Evolutionary conservation across 1,140 invertebrate species (phyloP), one percentile per base, ranked within the genome.

Genomic region (Trachymyrmex cornetzi): DNA sequence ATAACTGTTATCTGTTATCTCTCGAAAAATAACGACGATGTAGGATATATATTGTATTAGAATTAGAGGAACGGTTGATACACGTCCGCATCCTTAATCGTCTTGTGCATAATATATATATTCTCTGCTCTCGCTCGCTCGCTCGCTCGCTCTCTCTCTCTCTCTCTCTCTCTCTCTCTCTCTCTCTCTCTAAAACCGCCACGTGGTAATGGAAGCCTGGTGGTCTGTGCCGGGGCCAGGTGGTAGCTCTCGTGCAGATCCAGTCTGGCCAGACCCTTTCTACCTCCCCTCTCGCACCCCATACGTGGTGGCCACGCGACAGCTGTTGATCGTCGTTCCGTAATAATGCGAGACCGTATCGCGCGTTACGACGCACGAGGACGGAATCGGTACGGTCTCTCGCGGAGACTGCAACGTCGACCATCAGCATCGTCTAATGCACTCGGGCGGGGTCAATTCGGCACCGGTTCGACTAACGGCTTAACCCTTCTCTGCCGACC

Each of bases 261-360:
- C 61, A 89, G 66, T 64, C 24, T 82, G 27, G 50, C 24, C 3
- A 22, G 72, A 79, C 66, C 61, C 55, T 22, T 7, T 22, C 53
- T 7, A 34, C 64, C 48, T 64, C 9, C 27, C n/a, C 48, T 22
- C 55, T 22, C 5, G 24, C 12, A 38, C 59, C 59, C 77, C 24
- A 57, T 44, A n/a, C 48, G 5, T 30, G 53, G 14, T 24, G 27
- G 50, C 66, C 64, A 72, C 38, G 50, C 59, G 71, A 75, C 89
- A 90, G 89, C 89, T 90, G 89, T 88, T 90, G 86, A 89, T 81
- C 72, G 77, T 61, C 59, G 61, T 86, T 69, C 14, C 69, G 59
- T 30, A 55, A 53, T 57, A 75, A 57, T 34, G 24, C 84, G 77
- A 80, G 72, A 50, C 85, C n/a, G 63, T 55, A 34, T 19, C 53